Conservation (phyloP, 2,113 vertebrate genomes). For the Hymenochirus boettgeri region DNA sequence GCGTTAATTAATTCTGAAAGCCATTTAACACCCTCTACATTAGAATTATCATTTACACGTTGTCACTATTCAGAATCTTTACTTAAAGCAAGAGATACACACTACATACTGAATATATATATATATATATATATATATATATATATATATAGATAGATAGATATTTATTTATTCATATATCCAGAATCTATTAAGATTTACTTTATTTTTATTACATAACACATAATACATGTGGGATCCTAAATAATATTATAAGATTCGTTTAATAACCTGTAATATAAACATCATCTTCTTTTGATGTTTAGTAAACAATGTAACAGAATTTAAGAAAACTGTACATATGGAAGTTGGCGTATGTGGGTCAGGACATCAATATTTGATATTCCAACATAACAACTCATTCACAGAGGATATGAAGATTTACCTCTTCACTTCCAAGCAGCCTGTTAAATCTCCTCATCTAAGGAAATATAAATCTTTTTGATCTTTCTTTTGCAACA, state of each 20-base stretch:
- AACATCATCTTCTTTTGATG: neutral
- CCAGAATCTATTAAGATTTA: no score
- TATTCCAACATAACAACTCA: slow-evolving; percentile 32
- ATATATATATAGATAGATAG: no score
- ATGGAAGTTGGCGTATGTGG: slow-evolving; percentile 39
- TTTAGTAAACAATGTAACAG: slow-evolving; percentile 16
- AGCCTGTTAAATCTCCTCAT: no score
- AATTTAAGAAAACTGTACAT: slow-evolving; percentile 21
- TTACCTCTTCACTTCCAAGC: neutral
- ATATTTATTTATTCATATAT: no score
- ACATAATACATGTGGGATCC: no score
- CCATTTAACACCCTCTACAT: slow-evolving; percentile 27
- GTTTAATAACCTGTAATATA: neutral
- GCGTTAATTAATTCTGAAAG: slow-evolving; percentile 25
- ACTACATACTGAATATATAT: neutral
- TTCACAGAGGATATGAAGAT: slow-evolving; percentile 17
- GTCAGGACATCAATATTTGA: slow-evolving; percentile 37
- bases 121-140: no score
- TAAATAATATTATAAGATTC: no score
- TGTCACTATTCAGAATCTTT: slow-evolving; percentile 3
- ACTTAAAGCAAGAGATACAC: neutral
- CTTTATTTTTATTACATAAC: no score
- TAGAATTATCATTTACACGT: slow-evolving; percentile 24
- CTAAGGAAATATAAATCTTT: no score
- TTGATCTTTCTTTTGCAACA: no score